Evolutionary conservation across 2,797 vertebrate species (phyloP), one percentile per base, ranked within the genome.

Genomic region (Pseudopleuronectes americanus): DNA sequence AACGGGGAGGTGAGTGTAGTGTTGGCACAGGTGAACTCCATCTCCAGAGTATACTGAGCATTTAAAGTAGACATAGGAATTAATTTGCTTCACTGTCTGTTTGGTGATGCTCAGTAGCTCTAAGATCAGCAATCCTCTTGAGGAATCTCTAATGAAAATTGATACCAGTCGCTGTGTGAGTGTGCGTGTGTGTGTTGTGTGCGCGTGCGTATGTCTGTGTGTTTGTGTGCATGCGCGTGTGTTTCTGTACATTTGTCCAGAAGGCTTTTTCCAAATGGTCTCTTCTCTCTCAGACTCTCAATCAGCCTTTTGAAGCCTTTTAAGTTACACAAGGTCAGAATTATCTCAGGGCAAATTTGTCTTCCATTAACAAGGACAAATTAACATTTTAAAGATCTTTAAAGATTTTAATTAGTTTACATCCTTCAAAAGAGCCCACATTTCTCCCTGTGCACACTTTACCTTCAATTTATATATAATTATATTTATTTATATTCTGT

Each of bases 291-390:
- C 38, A 55, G 62, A 67, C 54, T 66, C 67, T 69, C 21, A 64
- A 74, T 76, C 61, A 67, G 60, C 57, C 52, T 72, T 74, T 69
- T 55, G 23, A 78, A 73, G 53, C 26, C 52, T 73, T 64, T 68
- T 41, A 60, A 77, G 55, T 66, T 57, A 71, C 68, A 78, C 76
- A 71, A 77, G 77, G 76, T 85, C 77, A 85, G 57, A 87, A 68
- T 81, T 61, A 86, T 80, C 74, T 54, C 61, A 47, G n/a, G 79
- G 64, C 57, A 41, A 51, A 86, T 81, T 85, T 89, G 66, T 76
- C 55, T 77, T 62, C 61, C 55, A 59, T 80, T 83, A 68, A 70
- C 70, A 74, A 74, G 75, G 59, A 76, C 41, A 84, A 77, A 83
- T 84, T 64, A 73, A 52, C 67, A 72, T 77, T 84, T 74, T 77